A percentile compares a stretch with the other conserved stretches of the same genome.
Evolutionary conservation across 2,888 invertebrate species (phyloP).

Genomic region (Gisinianus flammeolus): DNA sequence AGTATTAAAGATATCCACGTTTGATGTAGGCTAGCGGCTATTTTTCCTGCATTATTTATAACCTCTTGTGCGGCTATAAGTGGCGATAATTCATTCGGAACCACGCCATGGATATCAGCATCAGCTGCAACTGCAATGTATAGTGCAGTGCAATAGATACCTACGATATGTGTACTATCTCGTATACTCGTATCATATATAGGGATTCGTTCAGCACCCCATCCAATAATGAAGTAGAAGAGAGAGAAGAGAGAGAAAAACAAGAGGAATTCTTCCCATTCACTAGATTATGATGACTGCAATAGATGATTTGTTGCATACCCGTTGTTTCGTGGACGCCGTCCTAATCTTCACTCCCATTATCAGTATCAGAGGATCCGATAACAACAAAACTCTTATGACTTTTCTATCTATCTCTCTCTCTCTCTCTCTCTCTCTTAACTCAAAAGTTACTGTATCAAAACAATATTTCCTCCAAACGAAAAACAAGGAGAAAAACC

Average conservation of each 20-base stretch:
- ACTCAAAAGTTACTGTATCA: slow-evolving; percentile 12
- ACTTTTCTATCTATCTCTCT: slow-evolving; percentile 1
- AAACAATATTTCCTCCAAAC: not conserved
- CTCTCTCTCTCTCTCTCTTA: not conserved
- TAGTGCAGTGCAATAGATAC: not conserved
- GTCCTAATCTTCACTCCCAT: slow-evolving; percentile 29
- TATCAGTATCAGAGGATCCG: slow-evolving; percentile 30
- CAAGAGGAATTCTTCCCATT: slow-evolving; percentile 36
- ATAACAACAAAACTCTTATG: slow-evolving; percentile 13
- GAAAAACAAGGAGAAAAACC: not conserved
- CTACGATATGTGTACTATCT: not conserved
- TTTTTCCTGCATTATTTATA: slow-evolving; percentile 42
- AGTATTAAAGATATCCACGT: slow-evolving; percentile 31
- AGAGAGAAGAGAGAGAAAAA: slow-evolving; percentile 23
- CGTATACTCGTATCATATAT: not conserved
- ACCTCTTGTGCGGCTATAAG: slow-evolving; percentile 45
- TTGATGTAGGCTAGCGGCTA: slow-evolving; percentile 42
- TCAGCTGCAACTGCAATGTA: slow-evolving; percentile 27
- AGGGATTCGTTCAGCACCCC: slow-evolving; percentile 16
- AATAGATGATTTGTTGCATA: slow-evolving; percentile 39
- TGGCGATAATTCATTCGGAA: slow-evolving; percentile 48
- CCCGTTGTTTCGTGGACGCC: slow-evolving; percentile 32
- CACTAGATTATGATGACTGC: slow-evolving; percentile 36
- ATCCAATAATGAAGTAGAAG: slow-evolving; percentile 33
- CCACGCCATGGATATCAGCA: slow-evolving; percentile 46